Conservation (phyloP, 1,140 invertebrate genomes). For the Chrysopa pallens region DNA sequence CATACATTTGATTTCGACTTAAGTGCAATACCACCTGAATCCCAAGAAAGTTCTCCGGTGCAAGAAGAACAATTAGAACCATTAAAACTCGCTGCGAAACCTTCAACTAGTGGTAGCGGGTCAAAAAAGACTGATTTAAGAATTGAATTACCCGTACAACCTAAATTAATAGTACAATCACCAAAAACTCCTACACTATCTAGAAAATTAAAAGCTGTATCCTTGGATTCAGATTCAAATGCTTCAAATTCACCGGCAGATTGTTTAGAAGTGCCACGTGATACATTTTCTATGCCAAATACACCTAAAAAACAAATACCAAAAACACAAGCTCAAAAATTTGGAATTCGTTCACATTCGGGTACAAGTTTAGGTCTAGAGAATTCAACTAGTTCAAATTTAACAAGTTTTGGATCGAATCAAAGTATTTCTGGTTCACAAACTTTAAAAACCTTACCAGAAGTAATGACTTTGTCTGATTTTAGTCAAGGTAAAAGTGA, state of each 20-base stretch:
- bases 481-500: slow-evolving; percentile 30
- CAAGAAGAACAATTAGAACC: neutral
- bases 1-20: neutral
- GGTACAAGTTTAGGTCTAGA: neutral
- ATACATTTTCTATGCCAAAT: slow-evolving; percentile 22
- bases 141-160: slow-evolving; percentile 6
- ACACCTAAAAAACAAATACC: slow-evolving; percentile 19
- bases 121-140: neutral
- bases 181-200: slow-evolving; percentile 22
- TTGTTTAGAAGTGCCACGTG: slow-evolving; percentile 15
- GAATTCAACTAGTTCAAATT: slow-evolving; percentile 13
- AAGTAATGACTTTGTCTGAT: slow-evolving; percentile 43
- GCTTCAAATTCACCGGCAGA: slow-evolving; percentile 6
- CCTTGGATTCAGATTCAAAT: slow-evolving; percentile 20
- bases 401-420: slow-evolving; percentile 21
- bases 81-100: neutral
- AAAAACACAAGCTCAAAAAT: neutral
- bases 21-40: neutral
- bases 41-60: neutral
- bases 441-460: slow-evolving; percentile 39
- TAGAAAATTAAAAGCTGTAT: slow-evolving; percentile 21
- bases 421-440: slow-evolving; percentile 21
- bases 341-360: neutral
- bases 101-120: neutral
- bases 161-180: slow-evolving; percentile 18